Percentiles rank a stretch among this genome's conserved stretches.
Conservation (phyloP, 2,888 invertebrate genomes). For the Dione juno region DNA sequence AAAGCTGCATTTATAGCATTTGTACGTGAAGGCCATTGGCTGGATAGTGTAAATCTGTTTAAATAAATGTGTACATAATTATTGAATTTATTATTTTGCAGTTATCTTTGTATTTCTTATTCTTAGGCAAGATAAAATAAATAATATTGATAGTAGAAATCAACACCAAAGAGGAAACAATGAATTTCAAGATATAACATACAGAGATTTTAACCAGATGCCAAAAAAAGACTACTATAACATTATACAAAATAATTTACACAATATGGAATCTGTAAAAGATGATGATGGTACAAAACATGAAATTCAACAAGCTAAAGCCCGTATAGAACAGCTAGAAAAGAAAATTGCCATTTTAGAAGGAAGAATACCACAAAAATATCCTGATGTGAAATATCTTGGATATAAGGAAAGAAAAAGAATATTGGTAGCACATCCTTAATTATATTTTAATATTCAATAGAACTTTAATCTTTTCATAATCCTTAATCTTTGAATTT, state of each 20-base stretch:
- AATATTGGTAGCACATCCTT: conserved; percentile 87
- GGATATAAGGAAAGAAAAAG: conserved; percentile 96
- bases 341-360: conserved; percentile 89
- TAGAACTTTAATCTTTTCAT: neutral
- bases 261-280: conserved; percentile 51
- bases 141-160: conserved; percentile 51
- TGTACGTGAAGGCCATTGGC: neutral
- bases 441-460: neutral
- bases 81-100: conserved; percentile 53
- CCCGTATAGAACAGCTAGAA: conserved; percentile 86
- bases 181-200: conserved; percentile 57
- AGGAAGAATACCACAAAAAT: conserved; percentile 90
- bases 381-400: conserved; percentile 95
- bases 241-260: conserved; percentile 49
- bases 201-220: conserved; percentile 60
- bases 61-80: conserved; percentile 24
- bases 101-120: conserved; percentile 69
- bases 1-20: conserved; percentile 10
- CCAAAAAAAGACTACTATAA: conserved; percentile 57
- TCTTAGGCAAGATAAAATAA: conserved; percentile 57
- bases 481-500: too few species aligned
- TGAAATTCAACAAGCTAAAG: conserved; percentile 85
- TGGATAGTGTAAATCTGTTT: conserved; percentile 1
- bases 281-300: conserved; percentile 62
- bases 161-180: conserved; percentile 58